A percentile compares a stretch with the other conserved stretches of the same genome.
Conservation (phyloP, 1,140 invertebrate species). For the Oryzaephilus surinamensis region DNA sequence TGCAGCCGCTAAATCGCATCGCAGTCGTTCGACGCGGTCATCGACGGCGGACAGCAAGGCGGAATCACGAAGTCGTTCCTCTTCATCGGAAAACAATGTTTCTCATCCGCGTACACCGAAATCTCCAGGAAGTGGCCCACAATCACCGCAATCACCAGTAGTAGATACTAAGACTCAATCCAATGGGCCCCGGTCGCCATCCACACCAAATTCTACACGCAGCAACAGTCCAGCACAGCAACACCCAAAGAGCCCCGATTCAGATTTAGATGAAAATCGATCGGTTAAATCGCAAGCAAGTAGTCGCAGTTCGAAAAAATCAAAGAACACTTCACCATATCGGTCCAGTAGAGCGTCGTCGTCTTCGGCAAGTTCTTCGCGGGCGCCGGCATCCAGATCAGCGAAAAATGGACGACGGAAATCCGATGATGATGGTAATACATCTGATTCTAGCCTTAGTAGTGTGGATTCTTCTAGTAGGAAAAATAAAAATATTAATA, state of each 20-base stretch:
- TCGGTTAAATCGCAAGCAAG: constrained; percentile 13
- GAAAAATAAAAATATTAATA: constrained; percentile 24
- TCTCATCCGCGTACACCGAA: constrained; percentile 3
- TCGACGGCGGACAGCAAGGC: neutral
- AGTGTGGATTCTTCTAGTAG: constrained; percentile 30
- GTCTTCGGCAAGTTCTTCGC: constrained; percentile 18
- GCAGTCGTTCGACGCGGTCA: constrained; percentile 3
- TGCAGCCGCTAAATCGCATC: constrained; percentile 5
- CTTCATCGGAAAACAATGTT: constrained; percentile 2
- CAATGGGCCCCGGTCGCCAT: constrained; percentile 13
- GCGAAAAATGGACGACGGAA: constrained; percentile 16
- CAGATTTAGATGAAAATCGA: constrained; percentile 15
- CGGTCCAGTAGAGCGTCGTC: constrained; percentile 17
- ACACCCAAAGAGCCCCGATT: constrained; percentile 12
- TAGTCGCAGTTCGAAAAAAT: constrained; percentile 16
- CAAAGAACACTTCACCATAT: constrained; percentile 18
- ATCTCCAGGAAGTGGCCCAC: constrained; percentile 7
- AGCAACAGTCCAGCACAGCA: constrained; percentile 22
- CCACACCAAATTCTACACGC: constrained; percentile 20
- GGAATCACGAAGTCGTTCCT: constrained; percentile 1
- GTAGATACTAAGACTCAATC: neutral
- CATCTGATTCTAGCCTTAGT: constrained; percentile 32
- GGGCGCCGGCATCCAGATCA: constrained; percentile 18
- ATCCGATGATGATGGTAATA: constrained; percentile 24
- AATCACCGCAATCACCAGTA: too few relatives aligned